Conservation (phyloP, 2,888 invertebrate species). For the Plebejus argus region DNA sequence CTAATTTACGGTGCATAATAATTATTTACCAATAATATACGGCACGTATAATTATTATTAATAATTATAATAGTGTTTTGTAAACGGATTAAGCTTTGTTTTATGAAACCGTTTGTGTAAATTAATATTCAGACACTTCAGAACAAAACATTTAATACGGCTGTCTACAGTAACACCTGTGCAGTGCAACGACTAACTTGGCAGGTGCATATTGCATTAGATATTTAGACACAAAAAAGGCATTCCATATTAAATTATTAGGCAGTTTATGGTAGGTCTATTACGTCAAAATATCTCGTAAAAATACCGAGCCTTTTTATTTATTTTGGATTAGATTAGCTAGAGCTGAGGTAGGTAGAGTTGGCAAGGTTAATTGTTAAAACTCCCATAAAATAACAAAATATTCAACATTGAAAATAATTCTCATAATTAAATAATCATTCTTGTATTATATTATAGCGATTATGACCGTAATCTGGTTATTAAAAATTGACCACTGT, state of each 20-base stretch:
- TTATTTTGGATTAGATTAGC: too few relatives aligned
- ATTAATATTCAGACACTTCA: background rate
- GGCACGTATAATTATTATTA: too few relatives aligned
- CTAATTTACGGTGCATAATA: too few relatives aligned
- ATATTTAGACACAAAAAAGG: background rate
- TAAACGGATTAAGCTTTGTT: background rate
- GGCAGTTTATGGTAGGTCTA: background rate
- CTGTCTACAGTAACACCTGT: constrained; percentile 1
- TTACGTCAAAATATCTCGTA: background rate
- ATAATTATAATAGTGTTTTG: background rate
- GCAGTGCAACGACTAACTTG: background rate
- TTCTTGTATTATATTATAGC: background rate
- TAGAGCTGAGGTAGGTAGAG: background rate
- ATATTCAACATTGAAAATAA: background rate
- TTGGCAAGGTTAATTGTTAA: background rate
- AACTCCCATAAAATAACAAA: constrained; percentile 6
- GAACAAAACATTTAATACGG: too few relatives aligned
- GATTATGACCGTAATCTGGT: background rate
- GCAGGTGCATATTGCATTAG: constrained; percentile 24
- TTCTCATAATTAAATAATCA: background rate
- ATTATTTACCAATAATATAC: too few relatives aligned
- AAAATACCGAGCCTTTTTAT: too few relatives aligned
- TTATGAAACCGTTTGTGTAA: constrained; percentile 1
- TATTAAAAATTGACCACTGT: background rate
- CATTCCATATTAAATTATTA: background rate